These are phyloP conservation scores for Ceratotherium simum DNA, from an alignment of 2,113 vertebrate species.

Conservation along the genomic window DNA sequence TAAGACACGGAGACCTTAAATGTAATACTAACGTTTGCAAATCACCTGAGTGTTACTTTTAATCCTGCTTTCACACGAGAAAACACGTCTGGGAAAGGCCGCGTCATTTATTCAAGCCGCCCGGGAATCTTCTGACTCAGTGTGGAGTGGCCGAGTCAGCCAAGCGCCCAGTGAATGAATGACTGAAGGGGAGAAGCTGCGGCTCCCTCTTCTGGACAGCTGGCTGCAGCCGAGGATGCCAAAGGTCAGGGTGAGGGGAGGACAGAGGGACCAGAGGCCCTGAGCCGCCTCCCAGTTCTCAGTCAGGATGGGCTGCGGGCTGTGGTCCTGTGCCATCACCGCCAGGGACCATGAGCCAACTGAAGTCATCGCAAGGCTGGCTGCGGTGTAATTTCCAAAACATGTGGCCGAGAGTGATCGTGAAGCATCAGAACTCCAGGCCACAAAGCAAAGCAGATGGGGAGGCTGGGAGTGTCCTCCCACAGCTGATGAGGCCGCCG, in stretches of 20 bases:
- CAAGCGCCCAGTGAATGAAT: fast-evolving
- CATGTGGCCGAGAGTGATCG: not conserved
- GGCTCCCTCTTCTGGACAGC: not conserved
- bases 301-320: not conserved
- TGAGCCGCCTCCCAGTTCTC: not conserved
- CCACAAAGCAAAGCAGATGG: conserved; percentile 60
- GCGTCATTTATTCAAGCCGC: too few relatives aligned
- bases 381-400: not conserved
- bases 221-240: not conserved
- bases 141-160: not conserved
- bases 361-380: not conserved
- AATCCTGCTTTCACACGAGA: not conserved
- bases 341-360: not conserved
- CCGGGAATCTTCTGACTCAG: not conserved
- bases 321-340: fast-evolving
- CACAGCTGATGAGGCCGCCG: not conserved
- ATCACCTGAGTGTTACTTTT: not conserved
- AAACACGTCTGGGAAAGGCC: not conserved
- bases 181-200: not conserved
- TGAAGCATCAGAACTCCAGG: not conserved
- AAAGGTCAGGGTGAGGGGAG: not conserved
- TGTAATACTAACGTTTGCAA: fast-evolving
- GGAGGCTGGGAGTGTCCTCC: not conserved
- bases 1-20: not conserved
- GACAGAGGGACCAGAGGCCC: not conserved